These are phyloP conservation scores for Nibea albiflora DNA, from an alignment of 2,113 vertebrate species.

Conservation along the genomic window DNA sequence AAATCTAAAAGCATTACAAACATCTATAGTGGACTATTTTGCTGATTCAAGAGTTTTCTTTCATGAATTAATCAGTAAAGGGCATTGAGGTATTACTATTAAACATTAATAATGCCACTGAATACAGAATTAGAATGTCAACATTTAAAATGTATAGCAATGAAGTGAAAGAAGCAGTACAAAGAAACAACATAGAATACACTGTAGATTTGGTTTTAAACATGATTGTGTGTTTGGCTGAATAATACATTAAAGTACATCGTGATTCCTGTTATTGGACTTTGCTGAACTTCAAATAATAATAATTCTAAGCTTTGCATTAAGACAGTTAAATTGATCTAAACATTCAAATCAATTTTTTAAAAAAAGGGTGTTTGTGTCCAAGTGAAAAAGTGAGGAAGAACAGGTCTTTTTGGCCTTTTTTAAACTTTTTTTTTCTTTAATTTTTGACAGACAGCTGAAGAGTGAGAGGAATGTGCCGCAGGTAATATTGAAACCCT, in stretches of 20 bases:
- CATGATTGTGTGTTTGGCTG: no score
- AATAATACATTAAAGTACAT: neutral
- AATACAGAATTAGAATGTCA: neutral
- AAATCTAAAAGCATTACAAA: neutral
- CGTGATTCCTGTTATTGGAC: neutral
- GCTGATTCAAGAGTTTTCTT: slow-evolving; percentile 5
- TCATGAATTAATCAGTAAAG: slow-evolving; percentile 8
- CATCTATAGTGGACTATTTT: neutral
- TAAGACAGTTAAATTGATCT: neutral
- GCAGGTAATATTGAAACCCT: no score
- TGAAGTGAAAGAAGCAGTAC: neutral
- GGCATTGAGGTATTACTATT: neutral
- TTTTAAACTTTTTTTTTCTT: no score
- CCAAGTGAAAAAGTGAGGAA: no score
- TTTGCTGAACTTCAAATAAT: neutral
- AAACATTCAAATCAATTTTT: no score
- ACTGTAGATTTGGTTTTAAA: no score
- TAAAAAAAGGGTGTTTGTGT: no score
- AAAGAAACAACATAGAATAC: neutral
- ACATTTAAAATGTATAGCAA: neutral
- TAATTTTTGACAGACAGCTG: no score
- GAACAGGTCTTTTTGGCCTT: no score
- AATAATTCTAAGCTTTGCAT: neutral
- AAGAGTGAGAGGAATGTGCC: no score
- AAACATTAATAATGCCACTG: slow-evolving; percentile 23